These are phyloP conservation scores for Steinernema feltiae DNA, from an alignment of 1,140 invertebrate species.

Conservation along the genomic window DNA sequence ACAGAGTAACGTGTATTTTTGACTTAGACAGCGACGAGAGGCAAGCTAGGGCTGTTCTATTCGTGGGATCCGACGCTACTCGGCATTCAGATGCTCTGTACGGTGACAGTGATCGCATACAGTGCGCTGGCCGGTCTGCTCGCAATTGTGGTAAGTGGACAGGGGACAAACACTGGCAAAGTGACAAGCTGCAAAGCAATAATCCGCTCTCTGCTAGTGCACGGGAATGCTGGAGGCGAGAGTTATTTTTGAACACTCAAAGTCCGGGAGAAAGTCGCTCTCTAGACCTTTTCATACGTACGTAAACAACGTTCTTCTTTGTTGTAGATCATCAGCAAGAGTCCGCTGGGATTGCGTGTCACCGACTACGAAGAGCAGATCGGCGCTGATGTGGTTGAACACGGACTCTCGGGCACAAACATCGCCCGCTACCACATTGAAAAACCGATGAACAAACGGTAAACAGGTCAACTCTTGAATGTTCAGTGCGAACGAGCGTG, in stretches of 20 bases:
- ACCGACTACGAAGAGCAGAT: slow-evolving; percentile 43
- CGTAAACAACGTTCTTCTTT: not conserved
- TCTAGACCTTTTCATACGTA: too few species aligned
- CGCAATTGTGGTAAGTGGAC: slow-evolving; percentile 24
- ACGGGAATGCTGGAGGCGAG: too few species aligned
- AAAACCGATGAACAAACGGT: slow-evolving; percentile 36
- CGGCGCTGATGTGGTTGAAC: slow-evolving; percentile 38
- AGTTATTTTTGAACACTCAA: too few species aligned
- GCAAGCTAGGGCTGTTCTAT: slow-evolving; percentile 27
- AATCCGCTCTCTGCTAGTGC: too few species aligned
- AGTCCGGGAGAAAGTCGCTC: too few species aligned
- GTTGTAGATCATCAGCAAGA: slow-evolving; percentile 33
- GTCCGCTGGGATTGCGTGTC: slow-evolving; percentile 34
- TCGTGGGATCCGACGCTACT: slow-evolving; percentile 32
- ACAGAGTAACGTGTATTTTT: slow-evolving; percentile 1
- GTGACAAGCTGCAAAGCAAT: not conserved
- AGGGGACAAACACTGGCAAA: not conserved
- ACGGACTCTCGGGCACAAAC: slow-evolving; percentile 36
- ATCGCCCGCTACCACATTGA: slow-evolving; percentile 38
- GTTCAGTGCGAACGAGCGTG: not conserved
- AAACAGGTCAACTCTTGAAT: not conserved
- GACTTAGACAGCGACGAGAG: slow-evolving; percentile 18
- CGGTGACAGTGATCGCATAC: slow-evolving; percentile 28
- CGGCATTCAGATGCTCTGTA: slow-evolving; percentile 27
- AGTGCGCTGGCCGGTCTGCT: slow-evolving; percentile 26